Conservation (phyloP, 1,140 invertebrate genomes). For the Drosophila rufa region DNA sequence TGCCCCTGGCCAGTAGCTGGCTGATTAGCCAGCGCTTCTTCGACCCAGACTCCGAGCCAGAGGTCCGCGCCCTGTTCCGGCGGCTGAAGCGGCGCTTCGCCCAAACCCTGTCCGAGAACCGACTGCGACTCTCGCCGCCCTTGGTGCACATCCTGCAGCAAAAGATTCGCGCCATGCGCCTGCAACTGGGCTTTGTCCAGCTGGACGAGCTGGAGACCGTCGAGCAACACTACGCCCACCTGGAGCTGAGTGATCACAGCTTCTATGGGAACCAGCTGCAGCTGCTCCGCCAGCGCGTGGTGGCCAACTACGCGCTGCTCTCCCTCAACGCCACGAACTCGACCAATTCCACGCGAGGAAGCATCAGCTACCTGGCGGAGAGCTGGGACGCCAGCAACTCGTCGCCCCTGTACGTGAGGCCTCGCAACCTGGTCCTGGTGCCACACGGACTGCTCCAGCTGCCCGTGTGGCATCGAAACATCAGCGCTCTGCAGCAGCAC, state of each 20-base stretch:
- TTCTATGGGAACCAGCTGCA: slow-evolving; percentile 77
- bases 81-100: slow-evolving; percentile 59
- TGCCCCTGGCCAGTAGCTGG: slow-evolving; percentile 77
- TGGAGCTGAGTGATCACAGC: slow-evolving; percentile 60
- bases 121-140: slow-evolving; percentile 56
- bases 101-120: slow-evolving; percentile 65
- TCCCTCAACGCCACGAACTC: background rate
- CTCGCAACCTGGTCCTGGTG: slow-evolving; percentile 70
- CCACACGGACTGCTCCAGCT: slow-evolving; percentile 72
- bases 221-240: slow-evolving; percentile 54
- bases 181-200: slow-evolving; percentile 66
- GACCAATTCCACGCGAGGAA: slow-evolving; percentile 14
- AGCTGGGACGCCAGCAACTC: slow-evolving; percentile 67
- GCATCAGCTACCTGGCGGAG: slow-evolving; percentile 56
- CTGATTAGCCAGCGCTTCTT: slow-evolving; percentile 68
- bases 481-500: slow-evolving; percentile 66
- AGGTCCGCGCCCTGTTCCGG: slow-evolving; percentile 42
- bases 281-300: slow-evolving; percentile 62
- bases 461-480: slow-evolving; percentile 72
- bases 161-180: slow-evolving; percentile 61
- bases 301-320: slow-evolving; percentile 60
- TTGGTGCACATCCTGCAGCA: slow-evolving; percentile 62
- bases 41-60: slow-evolving; percentile 30
- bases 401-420: slow-evolving; percentile 71
- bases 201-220: slow-evolving; percentile 51